Base-by-base conservation (phyloP, 2,797 vertebrate species). In the Eulemur mongoz region DNA sequence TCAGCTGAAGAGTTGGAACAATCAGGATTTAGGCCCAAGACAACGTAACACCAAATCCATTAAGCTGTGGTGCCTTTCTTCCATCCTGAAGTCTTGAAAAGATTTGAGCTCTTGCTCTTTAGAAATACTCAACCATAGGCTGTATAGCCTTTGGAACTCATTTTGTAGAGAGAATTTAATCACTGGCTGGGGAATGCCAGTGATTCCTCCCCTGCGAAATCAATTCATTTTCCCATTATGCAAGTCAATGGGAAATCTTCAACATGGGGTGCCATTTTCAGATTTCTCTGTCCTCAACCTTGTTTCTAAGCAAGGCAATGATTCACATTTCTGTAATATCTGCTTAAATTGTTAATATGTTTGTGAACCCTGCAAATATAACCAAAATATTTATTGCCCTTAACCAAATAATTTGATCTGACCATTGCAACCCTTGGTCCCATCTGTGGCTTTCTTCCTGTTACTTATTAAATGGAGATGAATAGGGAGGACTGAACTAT, bases 401-500 rank as follows among this genome's bases (percentile, higher is more conserved):
- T 88, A 87, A 35, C 35, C 83, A n/a, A 92, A 63, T 61, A 61
- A 78, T 87, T 45, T 87, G 50, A 80, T 88, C 48, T 84, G 63
- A 65, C 70, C 40, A 57, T 32, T 11, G 18, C 57, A 75, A 54
- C 18, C 27, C 13, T 22, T 30, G 52, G 14, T 93, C 50, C 59
- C 70, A 91, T 59, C 43, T 78, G 35, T n/a, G 59, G 12, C 52
- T 94, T 86, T 90, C 79, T 92, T 93, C 76, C 82, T 63, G 25
- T 40, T 80, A 48, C 57, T 75, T 69, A 88, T 48, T 75, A 93
- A 93, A 79, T 4, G 18, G 67, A 96, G 80, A 76, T 38, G 69
- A 88, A 88, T 2, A 93, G 84, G 43, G 32, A 85, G 27, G 27
- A n/a, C 5, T 91, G 48, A 88, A 88, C 50, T 45, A 69, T 38